These are phyloP conservation scores for Macrophya alboannulata DNA, from an alignment of 2,888 invertebrate genomes.

Conservation along the genomic window DNA sequence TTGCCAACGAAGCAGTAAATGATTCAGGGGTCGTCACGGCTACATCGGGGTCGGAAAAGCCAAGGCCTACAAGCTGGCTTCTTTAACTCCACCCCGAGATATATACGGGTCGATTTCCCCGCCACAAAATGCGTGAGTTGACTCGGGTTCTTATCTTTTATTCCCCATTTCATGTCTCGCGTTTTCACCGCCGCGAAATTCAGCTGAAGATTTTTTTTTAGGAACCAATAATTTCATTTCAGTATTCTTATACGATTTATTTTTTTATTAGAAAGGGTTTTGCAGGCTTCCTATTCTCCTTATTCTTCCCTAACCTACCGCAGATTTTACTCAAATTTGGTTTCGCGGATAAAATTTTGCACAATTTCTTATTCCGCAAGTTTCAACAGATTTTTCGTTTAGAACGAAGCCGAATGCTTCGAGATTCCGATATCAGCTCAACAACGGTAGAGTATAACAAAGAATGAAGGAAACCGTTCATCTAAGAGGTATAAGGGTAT, in stretches of 20 bases:
- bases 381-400: neutral
- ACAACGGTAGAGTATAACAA: neutral
- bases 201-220: neutral
- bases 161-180: slow-evolving; percentile 6
- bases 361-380: neutral
- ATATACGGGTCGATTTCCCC: slow-evolving; percentile 13
- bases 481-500: neutral
- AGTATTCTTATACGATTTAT: neutral
- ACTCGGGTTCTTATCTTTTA: slow-evolving; percentile 10
- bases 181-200: neutral
- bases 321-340: neutral
- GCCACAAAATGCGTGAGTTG: slow-evolving; percentile 32
- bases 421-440: neutral
- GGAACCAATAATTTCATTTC: neutral
- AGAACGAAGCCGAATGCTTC: neutral
- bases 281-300: too few species aligned
- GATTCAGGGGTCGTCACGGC: neutral
- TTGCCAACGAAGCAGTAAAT: slow-evolving; percentile 5
- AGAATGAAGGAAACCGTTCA: neutral
- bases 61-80: neutral
- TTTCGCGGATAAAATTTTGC: neutral
- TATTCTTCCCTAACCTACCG: neutral
- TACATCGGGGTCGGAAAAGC: slow-evolving; percentile 11
- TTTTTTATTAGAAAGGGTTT: neutral
- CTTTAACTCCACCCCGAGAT: neutral